Evolutionary conservation across 2,797 vertebrate genomes (phyloP).

Genomic region (Carcharodon carcharias): DNA sequence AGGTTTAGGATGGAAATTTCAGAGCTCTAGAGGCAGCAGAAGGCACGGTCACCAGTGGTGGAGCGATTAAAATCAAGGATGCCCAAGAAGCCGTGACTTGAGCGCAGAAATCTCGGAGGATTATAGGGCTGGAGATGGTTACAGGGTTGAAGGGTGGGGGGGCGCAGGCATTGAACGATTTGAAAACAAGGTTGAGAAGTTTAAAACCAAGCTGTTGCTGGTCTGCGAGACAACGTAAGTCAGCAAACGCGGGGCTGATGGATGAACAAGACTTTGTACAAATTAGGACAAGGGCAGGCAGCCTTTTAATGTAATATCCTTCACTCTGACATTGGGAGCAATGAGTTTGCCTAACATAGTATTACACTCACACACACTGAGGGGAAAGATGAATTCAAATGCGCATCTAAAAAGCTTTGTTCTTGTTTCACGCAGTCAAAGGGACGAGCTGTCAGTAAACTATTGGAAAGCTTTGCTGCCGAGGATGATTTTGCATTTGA

Average conservation of each 20-base stretch:
- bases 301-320: too few relatives aligned
- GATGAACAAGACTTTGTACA: not conserved
- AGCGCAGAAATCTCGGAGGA: not conserved
- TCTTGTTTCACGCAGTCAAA: slow-evolving; percentile 59
- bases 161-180: not conserved
- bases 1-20: not conserved
- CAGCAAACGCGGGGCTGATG: not conserved
- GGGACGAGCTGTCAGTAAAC: slow-evolving; percentile 77
- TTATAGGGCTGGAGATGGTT: not conserved
- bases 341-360: not conserved
- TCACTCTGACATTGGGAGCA: not conserved
- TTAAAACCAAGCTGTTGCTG: not conserved
- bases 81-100: not conserved
- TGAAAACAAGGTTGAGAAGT: not conserved
- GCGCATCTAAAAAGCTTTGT: not conserved
- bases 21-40: too few relatives aligned
- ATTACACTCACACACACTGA: not conserved
- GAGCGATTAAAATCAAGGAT: too few relatives aligned
- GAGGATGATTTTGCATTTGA: slow-evolving; percentile 80
- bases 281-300: not conserved
- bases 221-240: not conserved
- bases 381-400: not conserved
- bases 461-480: slow-evolving; percentile 82
- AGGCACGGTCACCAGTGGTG: too few relatives aligned
- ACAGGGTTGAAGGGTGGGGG: not conserved